A percentile compares a stretch with the other conserved stretches of the same genome.
phyloP scores from a whole-genome alignment of 2,888 invertebrate species.

The Dryomyza anilis region DNA sequence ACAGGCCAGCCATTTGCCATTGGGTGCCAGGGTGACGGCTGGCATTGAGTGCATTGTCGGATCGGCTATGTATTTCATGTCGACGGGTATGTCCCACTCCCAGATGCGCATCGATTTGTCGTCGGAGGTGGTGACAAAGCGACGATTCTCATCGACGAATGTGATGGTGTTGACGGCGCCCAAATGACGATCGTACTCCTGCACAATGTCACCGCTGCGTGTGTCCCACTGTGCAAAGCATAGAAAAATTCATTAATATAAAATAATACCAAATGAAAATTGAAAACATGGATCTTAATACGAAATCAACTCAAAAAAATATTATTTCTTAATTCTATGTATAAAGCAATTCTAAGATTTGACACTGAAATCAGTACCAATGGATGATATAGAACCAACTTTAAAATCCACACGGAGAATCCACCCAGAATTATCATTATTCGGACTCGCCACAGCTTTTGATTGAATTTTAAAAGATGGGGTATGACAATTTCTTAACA shows the following conservation, averaged over 20 bases:
- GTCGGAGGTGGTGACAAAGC: slow-evolving; percentile 98
- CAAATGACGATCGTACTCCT: slow-evolving; percentile 97
- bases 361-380: too few species aligned
- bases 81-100: slow-evolving; percentile 99
- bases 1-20: slow-evolving; percentile 98
- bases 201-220: slow-evolving; percentile 91
- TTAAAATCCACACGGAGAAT: too few species aligned
- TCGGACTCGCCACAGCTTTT: too few species aligned
- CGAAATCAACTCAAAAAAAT: neutral
- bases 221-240: slow-evolving; percentile 79
- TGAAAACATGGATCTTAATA: too few species aligned
- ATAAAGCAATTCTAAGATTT: too few species aligned
- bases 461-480: too few species aligned
- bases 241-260: too few species aligned
- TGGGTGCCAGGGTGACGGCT: slow-evolving; percentile 91
- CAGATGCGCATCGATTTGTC: slow-evolving; percentile 98
- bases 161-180: slow-evolving; percentile 99
- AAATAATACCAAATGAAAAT: too few species aligned
- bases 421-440: too few species aligned
- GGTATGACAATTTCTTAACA: too few species aligned
- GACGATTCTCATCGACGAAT: slow-evolving; percentile 96
- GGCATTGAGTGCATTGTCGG: slow-evolving; percentile 99
- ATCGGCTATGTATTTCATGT: slow-evolving; percentile 99
- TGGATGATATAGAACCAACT: too few species aligned
- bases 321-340: neutral